Base-by-base conservation (phyloP, 2,888 invertebrate species). In the Drepanosiphum platanoidis region DNA sequence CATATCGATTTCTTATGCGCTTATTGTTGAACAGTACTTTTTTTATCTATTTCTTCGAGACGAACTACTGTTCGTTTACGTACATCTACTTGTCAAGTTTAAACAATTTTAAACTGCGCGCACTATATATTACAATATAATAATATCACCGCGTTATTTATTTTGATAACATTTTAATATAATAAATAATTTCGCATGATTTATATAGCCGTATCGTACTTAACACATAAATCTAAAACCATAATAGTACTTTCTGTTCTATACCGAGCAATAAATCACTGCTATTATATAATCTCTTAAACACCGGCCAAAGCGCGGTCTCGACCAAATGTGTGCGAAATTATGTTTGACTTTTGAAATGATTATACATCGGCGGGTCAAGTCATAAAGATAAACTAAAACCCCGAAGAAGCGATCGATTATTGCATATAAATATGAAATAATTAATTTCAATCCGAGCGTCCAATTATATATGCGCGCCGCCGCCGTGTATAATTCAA, bases 231-330 rank as follows among this genome's bases (percentile, higher is more conserved):
- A 70, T 66, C 42, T 66, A 22, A 39, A 42, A 78, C 39, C 11
- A 22, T 78, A 64, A 61, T 77, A 77, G 61, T 77, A 39, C 58
- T 39, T 77, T 64, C 42, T 22, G 8, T 58, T 36, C 36, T 52
- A 32, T n/a, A 36, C 52, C 9, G 80, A 64, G 64, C 30, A 70
- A 52, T 80, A 80, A 80, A 80, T 80, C 46, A 80, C 52, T 46
- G 66, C 15, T 66, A 68, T 46, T 46, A 34, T 64, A 30, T 79
- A 68, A 66, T 79, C 64, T 78, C 42, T 64, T 42, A 64, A 78
- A 78, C 32, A 42, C 64, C 11, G 30, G 27, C 11, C 42, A 30
- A n/a, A 64, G 30, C 11, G 30, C 11, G 30, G 61, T 32, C 34
- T 75, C 22, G n/a, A 42, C 75, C n/a, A 42, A 78, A 39, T 30